Evolutionary conservation across 2,113 vertebrate genomes (phyloP).

Genomic region (Perccottus glenii): DNA sequence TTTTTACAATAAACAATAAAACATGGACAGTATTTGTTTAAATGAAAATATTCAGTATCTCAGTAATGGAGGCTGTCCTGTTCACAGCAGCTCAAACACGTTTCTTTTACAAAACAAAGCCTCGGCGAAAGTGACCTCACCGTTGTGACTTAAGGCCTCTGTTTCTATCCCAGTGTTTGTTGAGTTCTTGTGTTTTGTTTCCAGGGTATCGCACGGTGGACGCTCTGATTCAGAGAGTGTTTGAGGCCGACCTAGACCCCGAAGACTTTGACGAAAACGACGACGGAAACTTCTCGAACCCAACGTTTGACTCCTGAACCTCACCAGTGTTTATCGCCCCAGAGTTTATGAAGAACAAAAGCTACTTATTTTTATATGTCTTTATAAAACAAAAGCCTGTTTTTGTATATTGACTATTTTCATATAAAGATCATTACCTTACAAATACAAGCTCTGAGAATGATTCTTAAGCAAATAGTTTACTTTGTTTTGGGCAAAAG

Average conservation of each 20-base stretch:
- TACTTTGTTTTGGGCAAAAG: no score
- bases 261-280: conserved; percentile 82
- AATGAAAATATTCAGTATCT: no score
- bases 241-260: conserved; percentile 87
- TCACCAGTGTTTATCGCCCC: background rate
- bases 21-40: no score
- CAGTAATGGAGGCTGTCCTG: no score
- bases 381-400: background rate
- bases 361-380: conserved; percentile 10
- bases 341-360: conserved; percentile 25
- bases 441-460: background rate
- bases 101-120: no score
- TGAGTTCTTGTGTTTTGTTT: background rate
- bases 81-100: no score
- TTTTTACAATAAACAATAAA: no score
- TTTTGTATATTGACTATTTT: conserved; percentile 26
- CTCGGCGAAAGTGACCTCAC: no score
- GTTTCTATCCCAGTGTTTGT: no score
- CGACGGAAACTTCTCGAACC: conserved; percentile 73
- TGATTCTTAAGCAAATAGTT: no score
- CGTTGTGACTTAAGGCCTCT: no score
- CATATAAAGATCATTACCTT: conserved; percentile 34
- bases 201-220: conserved; percentile 91
- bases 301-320: conserved; percentile 60
- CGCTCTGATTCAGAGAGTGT: conserved; percentile 90